Base-by-base conservation (phyloP, 1,140 invertebrate genomes). In the Melitaea cinxia region DNA sequence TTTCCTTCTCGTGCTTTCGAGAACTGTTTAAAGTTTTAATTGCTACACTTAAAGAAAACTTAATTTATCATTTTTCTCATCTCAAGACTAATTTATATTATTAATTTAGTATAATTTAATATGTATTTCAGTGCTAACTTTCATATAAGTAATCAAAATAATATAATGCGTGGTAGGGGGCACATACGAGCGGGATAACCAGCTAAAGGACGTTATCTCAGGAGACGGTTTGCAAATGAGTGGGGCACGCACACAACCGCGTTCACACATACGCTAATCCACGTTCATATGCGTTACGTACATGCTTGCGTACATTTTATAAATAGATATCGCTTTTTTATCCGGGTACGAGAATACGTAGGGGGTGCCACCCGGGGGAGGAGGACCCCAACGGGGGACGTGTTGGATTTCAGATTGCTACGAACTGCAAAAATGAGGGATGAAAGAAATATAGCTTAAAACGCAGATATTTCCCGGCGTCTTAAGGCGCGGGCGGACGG, bases 361-460 rank as follows among this genome's bases (percentile, higher is more conserved):
- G 80, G 85, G 83, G 79, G 85, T 67, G 79, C 82, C 78, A 82
- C 85, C 83, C 77, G 70, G 58, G 17, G 37, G 37, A 42, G 59
- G 71, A 70, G 73, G 78, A 75, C 70, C 82, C 81, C 85, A 77
- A 77, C 80, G 87, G 86, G 83, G 82, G 85, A 89, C 81, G 86
- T 88, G 83, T 91, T 90, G 82, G 87, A 87, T 86, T 91, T 87
- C 88, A 91, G 91, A 92, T 92, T 91, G 91, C 91, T 91, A 90
- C 91, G 88, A 90, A 91, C 91, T 92, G 89, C 89, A 92, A 91
- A 92, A 92, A 92, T 92, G 91, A 92, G 91, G 91, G 91, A 92
- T 92, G 91, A 92, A 92, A 92, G 91, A 92, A 92, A 92, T 92
- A 92, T 92, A 92, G 90, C 91, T 92, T 92, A 92, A 92, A 91